These are phyloP conservation scores for Coleophora deauratella DNA, from an alignment of 2,888 invertebrate species.

Conservation along the genomic window DNA sequence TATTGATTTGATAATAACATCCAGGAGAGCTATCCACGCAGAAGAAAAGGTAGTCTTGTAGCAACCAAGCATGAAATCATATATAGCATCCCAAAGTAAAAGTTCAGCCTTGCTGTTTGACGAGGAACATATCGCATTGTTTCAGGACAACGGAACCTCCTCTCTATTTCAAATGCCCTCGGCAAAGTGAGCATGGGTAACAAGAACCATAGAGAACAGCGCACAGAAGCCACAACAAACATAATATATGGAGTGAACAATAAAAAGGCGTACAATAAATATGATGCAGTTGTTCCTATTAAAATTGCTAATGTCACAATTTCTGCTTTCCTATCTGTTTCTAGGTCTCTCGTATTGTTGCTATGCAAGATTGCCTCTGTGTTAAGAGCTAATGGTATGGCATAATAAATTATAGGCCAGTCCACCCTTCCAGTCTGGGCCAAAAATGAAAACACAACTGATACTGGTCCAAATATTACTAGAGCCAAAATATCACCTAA, in stretches of 20 bases:
- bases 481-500: conserved; percentile 94
- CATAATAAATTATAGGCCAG: conserved; percentile 93
- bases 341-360: conserved; percentile 94
- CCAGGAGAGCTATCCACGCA: conserved; percentile 24
- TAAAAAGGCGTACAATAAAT: conserved; percentile 90
- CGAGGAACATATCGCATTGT: conserved; percentile 88
- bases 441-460: conserved; percentile 94
- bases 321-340: conserved; percentile 89
- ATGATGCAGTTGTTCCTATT: conserved; percentile 92
- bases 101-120: conserved; percentile 91
- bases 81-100: conserved; percentile 92
- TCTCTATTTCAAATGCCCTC: conserved; percentile 91
- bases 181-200: conserved; percentile 91
- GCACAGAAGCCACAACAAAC: conserved; percentile 88
- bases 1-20: not conserved
- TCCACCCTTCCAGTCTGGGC: conserved; percentile 94
- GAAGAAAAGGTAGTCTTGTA: conserved; percentile 75
- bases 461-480: conserved; percentile 94
- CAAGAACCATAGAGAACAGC: conserved; percentile 91
- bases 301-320: conserved; percentile 96
- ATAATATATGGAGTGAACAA: conserved; percentile 93
- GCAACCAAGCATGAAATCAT: conserved; percentile 86
- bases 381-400: conserved; percentile 93
- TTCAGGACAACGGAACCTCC: conserved; percentile 85
- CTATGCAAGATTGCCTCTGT: conserved; percentile 97